phyloP scores from a whole-genome alignment of 2,113 vertebrate genomes.

The Sarotherodon lohbergeri region DNA sequence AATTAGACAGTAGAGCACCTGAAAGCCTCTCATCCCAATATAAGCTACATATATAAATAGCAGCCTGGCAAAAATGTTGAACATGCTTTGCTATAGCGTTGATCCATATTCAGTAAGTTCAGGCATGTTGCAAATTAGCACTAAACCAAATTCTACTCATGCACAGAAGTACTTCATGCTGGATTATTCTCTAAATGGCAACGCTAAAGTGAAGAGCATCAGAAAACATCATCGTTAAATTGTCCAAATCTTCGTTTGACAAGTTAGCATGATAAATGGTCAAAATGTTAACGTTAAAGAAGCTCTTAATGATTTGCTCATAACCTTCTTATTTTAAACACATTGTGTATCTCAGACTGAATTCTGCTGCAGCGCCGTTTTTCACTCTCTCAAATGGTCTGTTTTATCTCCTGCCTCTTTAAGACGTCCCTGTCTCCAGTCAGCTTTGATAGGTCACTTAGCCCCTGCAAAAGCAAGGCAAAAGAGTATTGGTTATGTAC shows the following conservation, averaged over 20 bases:
- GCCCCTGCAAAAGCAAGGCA: background rate
- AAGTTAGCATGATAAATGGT: background rate
- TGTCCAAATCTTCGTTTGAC: background rate
- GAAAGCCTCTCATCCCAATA: background rate
- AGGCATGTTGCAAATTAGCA: background rate
- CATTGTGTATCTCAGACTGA: rapidly evolving
- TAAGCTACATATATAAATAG: background rate
- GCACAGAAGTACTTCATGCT: background rate
- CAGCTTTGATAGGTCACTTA: background rate
- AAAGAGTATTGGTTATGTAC: background rate
- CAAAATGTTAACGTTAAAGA: background rate
- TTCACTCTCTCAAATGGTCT: background rate
- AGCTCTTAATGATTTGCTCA: background rate
- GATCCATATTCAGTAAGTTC: background rate
- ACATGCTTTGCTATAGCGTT: background rate
- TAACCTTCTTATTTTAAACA: background rate
- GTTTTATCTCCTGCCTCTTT: background rate
- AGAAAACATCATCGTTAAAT: background rate
- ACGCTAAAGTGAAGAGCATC: background rate
- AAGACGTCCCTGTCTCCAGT: background rate
- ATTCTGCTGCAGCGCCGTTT: background rate
- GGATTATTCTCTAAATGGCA: background rate
- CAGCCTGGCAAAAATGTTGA: background rate
- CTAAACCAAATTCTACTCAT: background rate
- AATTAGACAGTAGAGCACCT: background rate